Percentiles rank a stretch among this genome's conserved stretches.
Evolutionary conservation across 2,797 vertebrate species (phyloP).

Genomic region (Harpagifer antarcticus): DNA sequence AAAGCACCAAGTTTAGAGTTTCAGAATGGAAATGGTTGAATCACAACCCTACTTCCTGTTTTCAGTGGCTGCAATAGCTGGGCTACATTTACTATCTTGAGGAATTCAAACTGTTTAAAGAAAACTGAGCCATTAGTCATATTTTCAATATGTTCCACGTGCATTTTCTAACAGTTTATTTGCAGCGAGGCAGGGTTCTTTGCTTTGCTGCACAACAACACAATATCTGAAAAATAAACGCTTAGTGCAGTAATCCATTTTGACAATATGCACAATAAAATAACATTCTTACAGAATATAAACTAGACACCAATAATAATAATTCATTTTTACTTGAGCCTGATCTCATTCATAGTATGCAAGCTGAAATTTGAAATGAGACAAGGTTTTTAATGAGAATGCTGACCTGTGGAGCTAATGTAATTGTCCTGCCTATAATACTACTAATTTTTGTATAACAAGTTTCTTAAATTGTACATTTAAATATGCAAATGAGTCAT

Average conservation of each 20-base stretch:
- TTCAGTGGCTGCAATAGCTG: conserved; percentile 39
- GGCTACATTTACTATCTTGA: conserved; percentile 28
- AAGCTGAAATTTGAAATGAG: neutral
- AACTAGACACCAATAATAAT: neutral
- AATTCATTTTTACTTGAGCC: neutral
- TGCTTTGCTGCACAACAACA: neutral
- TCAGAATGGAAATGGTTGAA: conserved; percentile 73
- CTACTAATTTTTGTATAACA: too few relatives aligned
- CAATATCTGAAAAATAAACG: neutral
- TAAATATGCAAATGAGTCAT: too few relatives aligned
- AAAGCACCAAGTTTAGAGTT: conserved; percentile 70
- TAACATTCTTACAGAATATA: neutral
- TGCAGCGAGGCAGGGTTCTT: neutral
- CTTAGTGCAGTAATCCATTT: neutral
- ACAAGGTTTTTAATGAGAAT: conserved; percentile 31
- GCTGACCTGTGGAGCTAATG: conserved; percentile 29
- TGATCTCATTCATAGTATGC: neutral
- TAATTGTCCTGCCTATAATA: neutral
- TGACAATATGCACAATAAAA: neutral
- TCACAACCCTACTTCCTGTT: conserved; percentile 80
- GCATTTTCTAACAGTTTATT: neutral
- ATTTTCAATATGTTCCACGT: conserved; percentile 17
- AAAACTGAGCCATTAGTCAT: conserved; percentile 23
- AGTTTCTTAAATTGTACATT: too few relatives aligned
- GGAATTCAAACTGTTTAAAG: conserved; percentile 20